Percentiles rank a stretch among this genome's conserved stretches.
Evolutionary conservation across 2,113 vertebrate genomes (phyloP).

Genomic region (Serilophus lunatus): DNA sequence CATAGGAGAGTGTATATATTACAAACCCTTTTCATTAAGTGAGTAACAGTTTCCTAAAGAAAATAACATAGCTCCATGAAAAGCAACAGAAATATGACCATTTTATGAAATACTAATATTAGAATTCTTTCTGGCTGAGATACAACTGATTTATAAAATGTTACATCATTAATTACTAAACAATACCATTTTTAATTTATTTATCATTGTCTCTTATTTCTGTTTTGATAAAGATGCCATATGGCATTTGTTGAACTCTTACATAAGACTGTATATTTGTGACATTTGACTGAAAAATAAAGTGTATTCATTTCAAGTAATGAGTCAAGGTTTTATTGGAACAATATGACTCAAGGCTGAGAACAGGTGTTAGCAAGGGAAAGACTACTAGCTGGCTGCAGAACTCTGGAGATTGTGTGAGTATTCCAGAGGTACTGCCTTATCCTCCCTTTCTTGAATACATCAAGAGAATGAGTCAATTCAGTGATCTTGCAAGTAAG

Average conservation of each 20-base stretch:
- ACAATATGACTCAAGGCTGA: neutral
- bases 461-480: neutral
- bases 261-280: neutral
- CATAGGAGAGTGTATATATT: neutral
- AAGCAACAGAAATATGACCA: neutral
- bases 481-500: neutral
- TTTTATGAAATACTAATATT: neutral
- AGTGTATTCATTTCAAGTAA: neutral
- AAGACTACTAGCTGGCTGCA: neutral
- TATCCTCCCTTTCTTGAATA: neutral
- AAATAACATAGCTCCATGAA: neutral
- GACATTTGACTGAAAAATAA: neutral
- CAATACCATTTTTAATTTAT: neutral
- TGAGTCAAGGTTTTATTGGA: neutral
- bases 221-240: neutral
- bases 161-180: neutral
- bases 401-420: neutral
- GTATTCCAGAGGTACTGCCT: neutral
- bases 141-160: neutral
- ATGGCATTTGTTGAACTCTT: neutral
- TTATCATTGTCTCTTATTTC: neutral
- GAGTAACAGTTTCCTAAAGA: neutral
- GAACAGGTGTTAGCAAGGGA: neutral
- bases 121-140: neutral
- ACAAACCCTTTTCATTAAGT: neutral